Evolutionary conservation across 2,888 invertebrate genomes (phyloP), one percentile per base, ranked within the genome.

Genomic region (Cheilosia vernalis): DNA sequence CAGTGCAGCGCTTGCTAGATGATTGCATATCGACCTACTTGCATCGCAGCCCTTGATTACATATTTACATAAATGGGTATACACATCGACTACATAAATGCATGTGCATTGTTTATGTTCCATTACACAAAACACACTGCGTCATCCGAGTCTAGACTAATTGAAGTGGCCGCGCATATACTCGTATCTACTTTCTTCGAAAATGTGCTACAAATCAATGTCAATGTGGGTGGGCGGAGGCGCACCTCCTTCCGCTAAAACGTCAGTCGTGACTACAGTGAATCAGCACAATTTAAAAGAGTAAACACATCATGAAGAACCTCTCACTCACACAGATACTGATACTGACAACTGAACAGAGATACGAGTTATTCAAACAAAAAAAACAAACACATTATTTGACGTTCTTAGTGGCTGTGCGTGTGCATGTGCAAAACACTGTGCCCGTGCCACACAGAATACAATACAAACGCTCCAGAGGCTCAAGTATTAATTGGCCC

Each of bases 21-120:
- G 63, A 37, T 27, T 76, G 76, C 76, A 42, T 63, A 60, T 60
- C 76, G 81, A 82, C 81, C 81, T 70, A 82, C 70, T 76, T 76
- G 15, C 44, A 44, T 7, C 17, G 27, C 64, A 79, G 51, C 53
- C 64, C 72, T 66, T 60, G 70, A 60, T 13, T 37, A 37, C 13
- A 13, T 13, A 37, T 2, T 4, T 13, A 13, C 37, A 3, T 37
- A 4, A n/a, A 10, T 10, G 1, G 3, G 10, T 10, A 9, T 69
- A 37, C 33, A 55, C n/a, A 37, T n/a, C 13, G 33, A 33, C 19
- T 64, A 10, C 9, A n/a, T n/a, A 21, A 33, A 30, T 27, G 17
- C 27, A 24, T 51, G 42, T 51, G 6, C 27, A 4, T 10, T 30
- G 37, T 61, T 53, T 19, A 15, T 42, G 56, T 53, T 44, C 13